Percentiles rank a stretch among this genome's conserved stretches.
These are phyloP conservation scores for Leucoraja ocellata DNA, from an alignment of 2,797 vertebrate genomes.

Conservation along the genomic window DNA sequence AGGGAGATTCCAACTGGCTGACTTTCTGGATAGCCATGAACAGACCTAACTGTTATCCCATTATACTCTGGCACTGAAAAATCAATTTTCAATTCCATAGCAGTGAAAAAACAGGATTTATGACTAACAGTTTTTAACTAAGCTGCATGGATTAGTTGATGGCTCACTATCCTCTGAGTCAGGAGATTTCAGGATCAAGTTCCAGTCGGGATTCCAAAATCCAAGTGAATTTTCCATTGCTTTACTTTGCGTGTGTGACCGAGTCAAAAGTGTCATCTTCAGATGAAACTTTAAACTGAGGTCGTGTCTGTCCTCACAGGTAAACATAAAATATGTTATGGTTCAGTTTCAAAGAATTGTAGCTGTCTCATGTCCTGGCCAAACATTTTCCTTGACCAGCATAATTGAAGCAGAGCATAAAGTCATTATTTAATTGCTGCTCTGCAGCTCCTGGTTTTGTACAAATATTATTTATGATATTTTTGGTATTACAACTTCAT, in stretches of 20 bases:
- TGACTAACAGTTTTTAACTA: not conserved
- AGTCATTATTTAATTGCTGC: not conserved
- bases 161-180: not conserved
- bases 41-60: too few relatives aligned
- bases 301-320: not conserved
- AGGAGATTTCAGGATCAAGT: not conserved
- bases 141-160: not conserved
- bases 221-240: not conserved
- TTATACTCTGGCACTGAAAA: too few relatives aligned
- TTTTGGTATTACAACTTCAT: not conserved
- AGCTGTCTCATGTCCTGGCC: not conserved
- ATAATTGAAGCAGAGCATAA: not conserved
- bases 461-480: not conserved
- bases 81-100: too few relatives aligned
- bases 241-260: not conserved
- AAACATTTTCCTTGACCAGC: not conserved
- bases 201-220: not conserved
- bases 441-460: not conserved
- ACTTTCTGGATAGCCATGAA: too few relatives aligned
- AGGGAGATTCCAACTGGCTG: too few relatives aligned
- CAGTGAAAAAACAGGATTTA: too few relatives aligned
- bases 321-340: not conserved
- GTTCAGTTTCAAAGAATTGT: not conserved
- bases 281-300: not conserved
- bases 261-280: not conserved